Conservation (phyloP, 2,888 invertebrate species). For the Elysia crispata region DNA sequence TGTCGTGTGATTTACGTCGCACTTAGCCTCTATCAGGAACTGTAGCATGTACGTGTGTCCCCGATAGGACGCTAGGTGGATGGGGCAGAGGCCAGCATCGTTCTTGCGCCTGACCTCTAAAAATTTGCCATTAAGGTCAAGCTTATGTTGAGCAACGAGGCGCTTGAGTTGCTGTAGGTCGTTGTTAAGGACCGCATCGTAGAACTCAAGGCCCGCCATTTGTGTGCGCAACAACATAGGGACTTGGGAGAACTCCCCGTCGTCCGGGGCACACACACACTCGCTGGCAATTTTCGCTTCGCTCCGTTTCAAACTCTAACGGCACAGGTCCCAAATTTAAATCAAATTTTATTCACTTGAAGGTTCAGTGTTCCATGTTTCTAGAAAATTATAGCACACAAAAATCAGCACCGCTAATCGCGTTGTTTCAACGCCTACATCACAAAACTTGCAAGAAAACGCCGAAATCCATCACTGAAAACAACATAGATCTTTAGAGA, state of each 20-base stretch:
- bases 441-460: constrained; percentile 21
- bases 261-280: constrained; percentile 40
- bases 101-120: constrained; percentile 76
- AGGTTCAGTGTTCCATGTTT: too few relatives aligned
- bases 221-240: constrained; percentile 70
- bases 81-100: constrained; percentile 75
- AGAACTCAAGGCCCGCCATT: constrained; percentile 75
- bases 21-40: constrained; percentile 74
- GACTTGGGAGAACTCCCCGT: constrained; percentile 39
- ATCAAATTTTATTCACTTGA: neutral
- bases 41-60: constrained; percentile 76
- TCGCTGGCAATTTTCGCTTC: constrained; percentile 35
- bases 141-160: constrained; percentile 75
- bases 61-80: constrained; percentile 75
- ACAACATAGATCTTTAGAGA: neutral
- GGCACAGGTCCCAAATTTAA: neutral
- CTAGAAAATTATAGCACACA: neutral
- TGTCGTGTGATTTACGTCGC: constrained; percentile 75
- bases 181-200: constrained; percentile 77
- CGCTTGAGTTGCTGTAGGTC: constrained; percentile 73
- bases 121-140: constrained; percentile 76
- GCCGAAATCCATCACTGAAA: constrained; percentile 39
- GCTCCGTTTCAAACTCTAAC: constrained; percentile 33
- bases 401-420: neutral
- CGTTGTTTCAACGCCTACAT: constrained; percentile 23